Evolutionary conservation across 2,888 invertebrate genomes (phyloP).

Genomic region (Athetis lepigone): DNA sequence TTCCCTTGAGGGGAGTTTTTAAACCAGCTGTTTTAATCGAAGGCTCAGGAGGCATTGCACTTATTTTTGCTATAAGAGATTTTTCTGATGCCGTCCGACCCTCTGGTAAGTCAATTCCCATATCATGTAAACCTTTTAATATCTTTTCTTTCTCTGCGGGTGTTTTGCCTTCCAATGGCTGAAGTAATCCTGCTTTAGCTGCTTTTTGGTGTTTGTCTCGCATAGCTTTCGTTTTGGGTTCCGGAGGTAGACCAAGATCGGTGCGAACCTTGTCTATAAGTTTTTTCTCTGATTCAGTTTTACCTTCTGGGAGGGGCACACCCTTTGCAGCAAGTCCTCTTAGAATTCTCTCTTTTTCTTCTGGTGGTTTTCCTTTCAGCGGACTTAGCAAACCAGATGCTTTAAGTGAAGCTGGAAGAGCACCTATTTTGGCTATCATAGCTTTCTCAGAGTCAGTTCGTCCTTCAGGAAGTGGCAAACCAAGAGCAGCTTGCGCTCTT

Average conservation of each 20-base stretch:
- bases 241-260: conserved; percentile 52
- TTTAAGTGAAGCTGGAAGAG: not conserved
- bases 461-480: conserved; percentile 63
- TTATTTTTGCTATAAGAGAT: no score
- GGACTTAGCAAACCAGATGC: not conserved
- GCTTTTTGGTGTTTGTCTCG: no score
- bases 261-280: conserved; percentile 26
- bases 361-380: conserved; percentile 52
- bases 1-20: not conserved
- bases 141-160: no score
- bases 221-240: conserved; percentile 33
- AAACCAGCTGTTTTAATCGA: conserved; percentile 5
- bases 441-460: conserved; percentile 62
- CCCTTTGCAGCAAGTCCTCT: conserved; percentile 56
- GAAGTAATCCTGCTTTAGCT: no score
- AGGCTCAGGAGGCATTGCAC: conserved; percentile 22
- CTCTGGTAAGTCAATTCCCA: no score
- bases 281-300: conserved; percentile 62
- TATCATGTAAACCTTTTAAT: no score
- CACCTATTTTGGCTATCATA: conserved; percentile 15
- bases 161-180: conserved; percentile 59
- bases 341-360: conserved; percentile 63
- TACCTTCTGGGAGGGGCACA: conserved; percentile 63
- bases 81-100: no score
- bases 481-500: conserved; percentile 55